A percentile compares a stretch with the other conserved stretches of the same genome.
phyloP scores from a whole-genome alignment of 2,113 vertebrate species.

The Lycaon pictus region DNA sequence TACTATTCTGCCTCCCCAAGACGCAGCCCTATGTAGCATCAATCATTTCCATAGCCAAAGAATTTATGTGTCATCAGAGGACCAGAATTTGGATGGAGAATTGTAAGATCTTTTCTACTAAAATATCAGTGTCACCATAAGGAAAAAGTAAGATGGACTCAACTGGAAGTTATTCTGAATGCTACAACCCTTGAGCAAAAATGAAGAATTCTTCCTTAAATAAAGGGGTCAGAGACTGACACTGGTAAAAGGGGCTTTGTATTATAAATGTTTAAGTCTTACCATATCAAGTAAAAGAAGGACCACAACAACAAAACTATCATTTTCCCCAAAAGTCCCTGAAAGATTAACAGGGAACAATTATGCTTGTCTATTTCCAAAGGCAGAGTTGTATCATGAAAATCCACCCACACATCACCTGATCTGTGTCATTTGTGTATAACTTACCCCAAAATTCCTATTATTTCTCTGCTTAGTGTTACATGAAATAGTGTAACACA shows the following conservation, averaged over 20 bases:
- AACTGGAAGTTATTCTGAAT: constrained; percentile 6
- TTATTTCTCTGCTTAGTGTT: background rate
- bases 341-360: background rate
- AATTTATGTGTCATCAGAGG: background rate
- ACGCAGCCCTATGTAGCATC: background rate
- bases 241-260: background rate
- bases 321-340: background rate
- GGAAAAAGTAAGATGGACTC: background rate
- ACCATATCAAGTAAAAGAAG: background rate
- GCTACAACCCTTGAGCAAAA: background rate
- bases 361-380: background rate
- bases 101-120: background rate
- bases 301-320: background rate
- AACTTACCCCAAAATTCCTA: background rate
- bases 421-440: background rate
- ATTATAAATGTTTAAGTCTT: background rate
- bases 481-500: background rate
- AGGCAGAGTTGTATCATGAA: background rate
- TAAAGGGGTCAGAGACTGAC: background rate
- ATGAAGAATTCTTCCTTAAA: background rate
- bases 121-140: background rate
- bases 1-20: background rate
- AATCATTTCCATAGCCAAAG: constrained; percentile 32
- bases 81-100: background rate
- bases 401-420: background rate